phyloP scores from a whole-genome alignment of 2,888 invertebrate genomes.

The Acleris cristana region DNA sequence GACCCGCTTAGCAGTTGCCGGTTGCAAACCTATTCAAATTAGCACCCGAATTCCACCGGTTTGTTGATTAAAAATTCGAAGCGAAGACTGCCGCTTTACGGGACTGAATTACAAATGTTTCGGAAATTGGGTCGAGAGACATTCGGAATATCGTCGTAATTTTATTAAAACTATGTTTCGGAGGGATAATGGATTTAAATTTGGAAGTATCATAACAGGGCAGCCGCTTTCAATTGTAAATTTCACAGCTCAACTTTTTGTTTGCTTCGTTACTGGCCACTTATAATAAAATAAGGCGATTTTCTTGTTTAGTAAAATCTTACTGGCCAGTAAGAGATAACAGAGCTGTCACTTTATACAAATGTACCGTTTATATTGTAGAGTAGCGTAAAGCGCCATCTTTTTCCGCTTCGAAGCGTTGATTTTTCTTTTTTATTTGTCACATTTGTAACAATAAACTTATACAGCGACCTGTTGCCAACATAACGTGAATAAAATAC shows the following conservation, averaged over 20 bases:
- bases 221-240: constrained; percentile 31
- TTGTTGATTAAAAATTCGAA: constrained; percentile 72
- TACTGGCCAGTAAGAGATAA: too few species aligned
- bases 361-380: not conserved
- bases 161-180: constrained; percentile 48
- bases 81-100: constrained; percentile 40
- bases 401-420: constrained; percentile 9
- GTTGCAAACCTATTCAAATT: constrained; percentile 61
- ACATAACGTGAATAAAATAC: constrained; percentile 26
- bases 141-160: constrained; percentile 49
- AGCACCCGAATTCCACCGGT: constrained; percentile 54
- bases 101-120: constrained; percentile 53
- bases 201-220: constrained; percentile 26
- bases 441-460: constrained; percentile 21
- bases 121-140: constrained; percentile 49
- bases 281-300: not conserved
- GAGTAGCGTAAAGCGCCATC: not conserved
- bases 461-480: constrained; percentile 26
- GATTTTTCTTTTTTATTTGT: constrained; percentile 24
- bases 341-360: too few species aligned
- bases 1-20: constrained; percentile 1
- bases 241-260: constrained; percentile 24
- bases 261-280: constrained; percentile 16
- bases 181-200: constrained; percentile 35
- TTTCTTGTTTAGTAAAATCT: too few species aligned